phyloP scores from a whole-genome alignment of 2,113 vertebrate genomes.

The Catharus fuscescens region DNA sequence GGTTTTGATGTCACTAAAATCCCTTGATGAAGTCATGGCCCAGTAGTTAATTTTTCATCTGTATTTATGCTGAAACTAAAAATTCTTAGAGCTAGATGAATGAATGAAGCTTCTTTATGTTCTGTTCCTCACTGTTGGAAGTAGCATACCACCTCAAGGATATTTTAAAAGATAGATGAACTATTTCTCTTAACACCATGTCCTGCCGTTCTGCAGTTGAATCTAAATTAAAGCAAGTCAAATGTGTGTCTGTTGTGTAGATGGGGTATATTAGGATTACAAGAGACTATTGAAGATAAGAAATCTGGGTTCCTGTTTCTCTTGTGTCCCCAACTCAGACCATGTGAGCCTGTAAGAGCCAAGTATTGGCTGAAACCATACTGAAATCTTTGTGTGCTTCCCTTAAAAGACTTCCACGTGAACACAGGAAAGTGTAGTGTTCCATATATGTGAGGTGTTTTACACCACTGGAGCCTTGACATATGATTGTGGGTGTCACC shows the following conservation, averaged over 20 bases:
- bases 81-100: neutral
- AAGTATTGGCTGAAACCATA: neutral
- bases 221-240: neutral
- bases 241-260: neutral
- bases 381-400: neutral
- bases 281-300: neutral
- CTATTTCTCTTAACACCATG: neutral
- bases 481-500: constrained; percentile 27
- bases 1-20: constrained; percentile 21
- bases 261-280: neutral
- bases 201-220: neutral
- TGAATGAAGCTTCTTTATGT: neutral
- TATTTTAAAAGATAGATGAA: neutral
- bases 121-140: neutral
- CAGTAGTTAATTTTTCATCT: neutral
- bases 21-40: neutral
- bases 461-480: neutral
- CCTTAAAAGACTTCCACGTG: neutral
- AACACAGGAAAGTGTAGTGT: neutral
- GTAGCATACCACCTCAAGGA: neutral
- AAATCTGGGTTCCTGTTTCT: neutral
- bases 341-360: neutral
- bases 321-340: accelerated
- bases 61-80: neutral
- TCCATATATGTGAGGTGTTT: neutral